A percentile compares a stretch with the other conserved stretches of the same genome.
Evolutionary conservation across 2,113 vertebrate species (phyloP).

Genomic region (Xenopus laevis): DNA sequence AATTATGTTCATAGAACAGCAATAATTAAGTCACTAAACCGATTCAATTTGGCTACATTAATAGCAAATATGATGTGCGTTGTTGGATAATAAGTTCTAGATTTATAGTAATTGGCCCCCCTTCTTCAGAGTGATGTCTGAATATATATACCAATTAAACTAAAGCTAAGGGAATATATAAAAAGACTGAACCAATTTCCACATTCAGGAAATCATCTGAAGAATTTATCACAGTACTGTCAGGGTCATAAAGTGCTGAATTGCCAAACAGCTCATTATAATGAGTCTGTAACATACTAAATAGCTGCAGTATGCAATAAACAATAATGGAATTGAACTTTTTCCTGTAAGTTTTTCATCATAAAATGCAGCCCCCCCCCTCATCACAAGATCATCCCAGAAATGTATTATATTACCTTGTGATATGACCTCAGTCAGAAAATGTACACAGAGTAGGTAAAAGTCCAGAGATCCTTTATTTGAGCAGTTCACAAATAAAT

Average conservation of each 20-base stretch:
- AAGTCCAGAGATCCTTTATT: conserved; percentile 65
- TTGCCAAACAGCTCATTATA: conserved; percentile 33
- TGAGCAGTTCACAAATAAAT: conserved; percentile 64
- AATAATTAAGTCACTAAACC: conserved; percentile 27
- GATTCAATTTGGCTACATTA: conserved; percentile 32
- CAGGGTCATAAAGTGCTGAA: conserved; percentile 35
- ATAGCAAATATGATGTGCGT: conserved; percentile 28
- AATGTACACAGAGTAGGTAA: conserved; percentile 30
- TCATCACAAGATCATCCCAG: neutral
- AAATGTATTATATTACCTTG: neutral
- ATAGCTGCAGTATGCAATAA: conserved; percentile 27
- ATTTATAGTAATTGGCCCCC: conserved; percentile 34
- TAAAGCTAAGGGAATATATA: neutral
- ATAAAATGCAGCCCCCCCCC: no score
- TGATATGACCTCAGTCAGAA: neutral
- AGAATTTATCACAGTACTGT: conserved; percentile 21
- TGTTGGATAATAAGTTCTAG: conserved; percentile 13
- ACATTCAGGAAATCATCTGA: conserved; percentile 16
- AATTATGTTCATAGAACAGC: conserved; percentile 22
- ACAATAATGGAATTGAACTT: conserved; percentile 1
- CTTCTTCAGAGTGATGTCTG: conserved; percentile 23
- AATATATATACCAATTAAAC: conserved; percentile 29
- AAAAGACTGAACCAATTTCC: neutral
- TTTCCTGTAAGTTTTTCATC: no score
- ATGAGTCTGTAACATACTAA: conserved; percentile 12